phyloP scores from a whole-genome alignment of 2,797 vertebrate genomes.

The Anas bahamensis region DNA sequence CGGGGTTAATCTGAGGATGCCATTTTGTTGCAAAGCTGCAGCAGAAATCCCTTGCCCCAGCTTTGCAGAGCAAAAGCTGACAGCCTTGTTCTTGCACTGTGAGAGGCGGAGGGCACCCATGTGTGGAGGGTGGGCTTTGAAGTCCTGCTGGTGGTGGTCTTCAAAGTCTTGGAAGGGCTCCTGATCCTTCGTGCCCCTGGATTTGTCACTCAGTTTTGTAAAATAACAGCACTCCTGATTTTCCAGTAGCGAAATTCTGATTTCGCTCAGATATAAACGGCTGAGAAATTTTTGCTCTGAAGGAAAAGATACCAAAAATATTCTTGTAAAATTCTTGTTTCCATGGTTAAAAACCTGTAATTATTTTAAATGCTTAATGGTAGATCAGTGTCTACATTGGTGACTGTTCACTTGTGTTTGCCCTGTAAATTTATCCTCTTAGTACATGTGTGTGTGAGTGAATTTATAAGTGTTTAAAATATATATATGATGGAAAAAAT shows the following conservation, averaged over 20 bases:
- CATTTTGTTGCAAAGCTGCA: neutral
- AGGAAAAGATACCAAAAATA: neutral
- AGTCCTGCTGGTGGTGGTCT: neutral
- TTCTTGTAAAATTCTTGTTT: conserved; percentile 8
- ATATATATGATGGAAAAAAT: neutral
- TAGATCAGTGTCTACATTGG: neutral
- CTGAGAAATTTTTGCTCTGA: neutral
- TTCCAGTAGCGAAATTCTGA: neutral
- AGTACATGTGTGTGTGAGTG: neutral
- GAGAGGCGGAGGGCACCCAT: neutral
- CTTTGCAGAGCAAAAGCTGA: neutral
- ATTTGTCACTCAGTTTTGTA: neutral
- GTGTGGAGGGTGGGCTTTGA: neutral
- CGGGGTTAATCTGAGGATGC: neutral
- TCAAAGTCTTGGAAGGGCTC: neutral
- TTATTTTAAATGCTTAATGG: conserved; percentile 56
- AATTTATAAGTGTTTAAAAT: conserved; percentile 30
- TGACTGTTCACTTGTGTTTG: conserved; percentile 4
- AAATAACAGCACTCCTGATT: neutral
- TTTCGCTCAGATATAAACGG: neutral
- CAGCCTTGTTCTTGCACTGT: neutral
- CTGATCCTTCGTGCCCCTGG: neutral
- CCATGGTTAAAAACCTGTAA: conserved; percentile 43
- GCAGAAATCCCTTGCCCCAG: neutral
- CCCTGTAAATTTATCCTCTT: neutral